These are phyloP conservation scores for Xenus cinereus DNA, from an alignment of 2,113 vertebrate species.

Conservation along the genomic window DNA sequence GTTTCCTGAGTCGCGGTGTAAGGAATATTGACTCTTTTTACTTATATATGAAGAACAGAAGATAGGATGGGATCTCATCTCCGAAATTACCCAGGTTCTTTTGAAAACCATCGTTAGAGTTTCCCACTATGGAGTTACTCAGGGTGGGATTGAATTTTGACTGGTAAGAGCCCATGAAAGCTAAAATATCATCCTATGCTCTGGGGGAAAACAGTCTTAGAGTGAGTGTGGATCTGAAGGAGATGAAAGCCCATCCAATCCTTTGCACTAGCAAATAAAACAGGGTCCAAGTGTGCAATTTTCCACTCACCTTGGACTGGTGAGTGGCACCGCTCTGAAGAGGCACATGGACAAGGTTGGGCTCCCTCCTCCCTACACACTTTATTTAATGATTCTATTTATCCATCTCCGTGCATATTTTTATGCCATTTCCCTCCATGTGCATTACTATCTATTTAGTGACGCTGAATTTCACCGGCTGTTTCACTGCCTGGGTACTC, in stretches of 20 bases:
- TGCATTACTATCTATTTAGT: not conserved
- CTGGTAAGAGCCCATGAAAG: not conserved
- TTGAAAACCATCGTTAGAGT: not conserved
- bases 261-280: not conserved
- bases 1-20: not conserved
- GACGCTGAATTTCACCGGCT: not conserved
- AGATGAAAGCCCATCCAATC: not conserved
- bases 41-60: not conserved
- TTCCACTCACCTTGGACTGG: fast-evolving
- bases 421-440: not conserved
- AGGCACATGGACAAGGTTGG: fast-evolving
- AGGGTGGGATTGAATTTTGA: not conserved
- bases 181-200: not conserved
- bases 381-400: not conserved
- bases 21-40: not conserved
- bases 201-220: not conserved
- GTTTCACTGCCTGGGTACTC: not conserved
- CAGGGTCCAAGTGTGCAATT: not conserved
- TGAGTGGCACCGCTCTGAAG: too few relatives aligned
- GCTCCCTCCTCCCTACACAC: not conserved
- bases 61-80: not conserved
- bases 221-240: not conserved
- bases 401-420: not conserved
- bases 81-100: not conserved
- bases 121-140: not conserved